Conservation (phyloP, 2,113 vertebrate species). For the Porphyrio hochstetteri region DNA sequence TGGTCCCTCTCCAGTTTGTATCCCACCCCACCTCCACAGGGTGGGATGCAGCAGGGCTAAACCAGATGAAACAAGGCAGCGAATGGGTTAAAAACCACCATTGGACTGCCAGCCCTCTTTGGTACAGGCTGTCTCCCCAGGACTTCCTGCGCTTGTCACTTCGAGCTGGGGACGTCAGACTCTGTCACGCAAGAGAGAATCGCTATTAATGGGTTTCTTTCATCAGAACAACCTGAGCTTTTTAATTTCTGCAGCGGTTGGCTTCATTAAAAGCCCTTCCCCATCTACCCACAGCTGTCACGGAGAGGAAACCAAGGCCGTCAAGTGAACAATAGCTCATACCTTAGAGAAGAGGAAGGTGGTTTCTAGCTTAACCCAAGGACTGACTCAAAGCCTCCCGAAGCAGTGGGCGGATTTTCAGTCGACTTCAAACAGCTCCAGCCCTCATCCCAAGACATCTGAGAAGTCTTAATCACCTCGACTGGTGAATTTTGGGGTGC, state of each 20-base stretch:
- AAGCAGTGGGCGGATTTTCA: constrained; percentile 7
- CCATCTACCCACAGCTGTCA: constrained; percentile 58
- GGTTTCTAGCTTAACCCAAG: constrained; percentile 42
- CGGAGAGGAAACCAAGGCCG: constrained; percentile 41
- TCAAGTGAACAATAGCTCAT: constrained; percentile 43
- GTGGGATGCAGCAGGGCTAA: neutral
- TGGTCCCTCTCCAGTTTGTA: neutral
- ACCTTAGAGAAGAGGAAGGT: constrained; percentile 44
- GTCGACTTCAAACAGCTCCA: neutral
- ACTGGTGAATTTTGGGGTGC: neutral
- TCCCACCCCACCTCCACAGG: rapidly evolving
- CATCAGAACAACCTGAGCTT: constrained; percentile 63
- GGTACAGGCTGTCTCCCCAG: constrained; percentile 43
- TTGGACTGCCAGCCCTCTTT: neutral
- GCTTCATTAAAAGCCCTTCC: constrained; percentile 63
- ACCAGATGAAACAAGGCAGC: neutral
- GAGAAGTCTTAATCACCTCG: neutral
- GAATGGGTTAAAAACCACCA: constrained; percentile 18
- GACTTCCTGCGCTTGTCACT: constrained; percentile 62
- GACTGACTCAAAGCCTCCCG: constrained; percentile 24
- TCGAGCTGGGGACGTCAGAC: constrained; percentile 23
- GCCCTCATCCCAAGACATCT: neutral
- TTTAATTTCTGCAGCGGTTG: constrained; percentile 63
- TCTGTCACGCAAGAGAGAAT: constrained; percentile 63
- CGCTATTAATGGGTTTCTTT: constrained; percentile 62